Evolutionary conservation across 2,888 invertebrate genomes (phyloP), one percentile per base, ranked within the genome.

Genomic region (Agonopterix subpropinquella): DNA sequence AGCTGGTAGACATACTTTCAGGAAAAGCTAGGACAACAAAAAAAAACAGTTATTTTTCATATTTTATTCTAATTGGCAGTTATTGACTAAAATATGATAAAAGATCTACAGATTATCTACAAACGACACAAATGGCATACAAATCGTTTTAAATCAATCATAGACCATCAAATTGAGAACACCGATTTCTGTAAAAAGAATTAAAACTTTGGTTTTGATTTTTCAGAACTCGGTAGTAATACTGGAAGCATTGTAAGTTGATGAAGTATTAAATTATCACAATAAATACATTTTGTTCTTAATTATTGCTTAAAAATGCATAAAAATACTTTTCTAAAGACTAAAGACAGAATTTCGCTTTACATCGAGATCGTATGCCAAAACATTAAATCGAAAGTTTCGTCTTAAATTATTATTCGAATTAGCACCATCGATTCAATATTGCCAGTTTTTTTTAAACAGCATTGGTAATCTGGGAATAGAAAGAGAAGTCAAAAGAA

Each of bases 41-140:
- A 28, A 28, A 28, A 39, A 10, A n/a, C 4, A 1, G 4, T 9
- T 39, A n/a, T 39, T 39, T 39, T 39, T 39, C 42, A 36, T 43
- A 63, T 60, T 66, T 70, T 64, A 71, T 63, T 67, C 71, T 74
- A 77, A 61, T 77, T 83, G 82, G 82, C 83, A 84, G 80, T 81
- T 78, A 75, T 71, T 77, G 74, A 79, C 80, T 80, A 76, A 69
- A 66, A 59, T 73, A 71, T 70, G 67, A 72, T 68, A 11, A 42
- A 5, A 75, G 70, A 67, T 69, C 67, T 69, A 73, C 61, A 62
- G 58, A 57, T 64, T 64, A 68, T 66, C 65, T 77, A 77, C 60
- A 69, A 73, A 67, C 67, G 70, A 76, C 65, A 73, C 66, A 67
- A 67, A 80, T 82, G 80, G 81, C 81, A 79, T 80, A 74, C 69